Evolutionary conservation across 2,797 vertebrate species (phyloP), one percentile per base, ranked within the genome.

Genomic region (Mus spretus): DNA sequence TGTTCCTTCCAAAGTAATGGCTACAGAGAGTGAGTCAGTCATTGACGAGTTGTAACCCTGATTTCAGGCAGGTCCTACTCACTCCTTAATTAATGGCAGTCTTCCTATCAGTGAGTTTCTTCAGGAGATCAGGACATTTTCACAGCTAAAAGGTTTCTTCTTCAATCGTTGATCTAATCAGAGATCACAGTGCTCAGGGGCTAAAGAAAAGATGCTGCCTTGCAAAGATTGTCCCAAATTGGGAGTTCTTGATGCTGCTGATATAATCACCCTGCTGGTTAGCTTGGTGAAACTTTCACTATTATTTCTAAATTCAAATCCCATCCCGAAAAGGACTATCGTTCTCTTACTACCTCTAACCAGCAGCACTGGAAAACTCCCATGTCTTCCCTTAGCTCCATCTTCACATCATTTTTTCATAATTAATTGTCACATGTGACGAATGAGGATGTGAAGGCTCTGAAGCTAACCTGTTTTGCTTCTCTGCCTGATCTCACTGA

Each of bases 201-300:
- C 31, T 57, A 61, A 59, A 55, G n/a, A 26, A 28, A 59, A 92
- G 61, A 14, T 7, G 24, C 40, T 72, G 34, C 31, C 19, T 88
- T 65, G 40, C 2, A 20, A 14, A 57, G 77, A 57, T 40, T 50
- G 4, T 5, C 50, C 63, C 74, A 87, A 53, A 12, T 22, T 14
- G 10, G 91, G 93, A 85, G 28, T 92, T 97, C 81, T 91, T 94
- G 74, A 88, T 90, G 55, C 91, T 94, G 61, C 86, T 81, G 47
- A 70, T 34, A 72, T 12, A 12, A 6, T 34, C 20, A 57, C 26
- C 34, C 59, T 80, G 72, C 89, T 50, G 55, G 11, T 87, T 88
- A 37, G 28, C 37, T 89, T 70, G 17, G 75, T 85, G 6, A 1
- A 37, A 37, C 20, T 59, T 91, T 92, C 34, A 34, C 78, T 90